Evolutionary conservation across 2,113 vertebrate genomes (phyloP).

Genomic region (Cyphomyrus discorhynchus): DNA sequence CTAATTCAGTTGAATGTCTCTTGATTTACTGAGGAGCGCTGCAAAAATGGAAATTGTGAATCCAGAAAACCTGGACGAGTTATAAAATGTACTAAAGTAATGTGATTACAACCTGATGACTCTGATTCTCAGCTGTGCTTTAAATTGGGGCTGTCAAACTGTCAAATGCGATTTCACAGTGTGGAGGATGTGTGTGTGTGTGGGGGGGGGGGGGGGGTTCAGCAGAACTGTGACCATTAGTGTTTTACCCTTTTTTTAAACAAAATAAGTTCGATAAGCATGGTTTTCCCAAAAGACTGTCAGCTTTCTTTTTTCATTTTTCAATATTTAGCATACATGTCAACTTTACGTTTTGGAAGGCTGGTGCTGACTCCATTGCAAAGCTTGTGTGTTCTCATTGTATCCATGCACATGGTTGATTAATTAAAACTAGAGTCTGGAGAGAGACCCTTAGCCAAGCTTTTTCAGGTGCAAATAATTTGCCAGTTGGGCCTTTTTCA

Average conservation of each 20-base stretch:
- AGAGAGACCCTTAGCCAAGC: background rate
- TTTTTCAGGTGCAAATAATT: constrained; percentile 1
- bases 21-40: background rate
- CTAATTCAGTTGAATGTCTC: background rate
- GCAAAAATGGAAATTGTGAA: background rate
- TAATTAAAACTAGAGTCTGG: background rate
- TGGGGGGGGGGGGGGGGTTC: background rate
- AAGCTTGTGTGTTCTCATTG: background rate
- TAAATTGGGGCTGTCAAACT: background rate
- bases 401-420: background rate
- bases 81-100: background rate
- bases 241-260: background rate
- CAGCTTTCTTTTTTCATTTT: background rate
- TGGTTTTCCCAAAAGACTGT: background rate
- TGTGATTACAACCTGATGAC: background rate
- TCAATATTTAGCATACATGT: background rate
- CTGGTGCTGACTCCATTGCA: background rate
- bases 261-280: background rate
- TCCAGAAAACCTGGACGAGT: background rate
- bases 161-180: background rate
- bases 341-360: background rate
- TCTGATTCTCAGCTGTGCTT: background rate
- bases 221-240: background rate
- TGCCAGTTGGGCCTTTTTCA: background rate
- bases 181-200: background rate